Evolutionary conservation across 2,113 vertebrate genomes (phyloP).

Genomic region (Gobiocypris rarus): DNA sequence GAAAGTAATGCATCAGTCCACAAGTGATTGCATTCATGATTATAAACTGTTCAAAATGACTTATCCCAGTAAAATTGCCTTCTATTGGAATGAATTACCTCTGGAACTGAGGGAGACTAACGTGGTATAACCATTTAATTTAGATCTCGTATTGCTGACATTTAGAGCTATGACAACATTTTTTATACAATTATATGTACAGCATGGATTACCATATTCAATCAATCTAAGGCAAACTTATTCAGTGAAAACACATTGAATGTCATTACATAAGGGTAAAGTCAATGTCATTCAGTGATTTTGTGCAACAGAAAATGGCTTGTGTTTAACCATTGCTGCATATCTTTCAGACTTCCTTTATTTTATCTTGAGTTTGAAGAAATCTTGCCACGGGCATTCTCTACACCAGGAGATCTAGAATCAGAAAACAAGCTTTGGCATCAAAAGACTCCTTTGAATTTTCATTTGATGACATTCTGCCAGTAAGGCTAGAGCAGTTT

Average conservation of each 20-base stretch:
- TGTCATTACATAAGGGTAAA: neutral
- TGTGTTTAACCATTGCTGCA: slow-evolving; percentile 14
- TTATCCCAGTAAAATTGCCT: too few relatives aligned
- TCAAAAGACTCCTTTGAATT: slow-evolving; percentile 29
- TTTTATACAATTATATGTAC: neutral
- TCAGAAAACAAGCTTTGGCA: neutral
- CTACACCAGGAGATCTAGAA: slow-evolving; percentile 30
- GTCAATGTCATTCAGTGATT: slow-evolving; percentile 15
- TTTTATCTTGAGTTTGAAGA: neutral
- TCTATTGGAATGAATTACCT: neutral
- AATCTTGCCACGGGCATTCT: slow-evolving; percentile 18
- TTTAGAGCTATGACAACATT: neutral
- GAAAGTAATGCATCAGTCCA: too few relatives aligned
- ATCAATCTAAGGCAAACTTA: neutral
- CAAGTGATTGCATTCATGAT: too few relatives aligned
- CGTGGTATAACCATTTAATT: neutral
- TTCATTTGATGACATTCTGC: neutral
- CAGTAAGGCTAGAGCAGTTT: neutral
- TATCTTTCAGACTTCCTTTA: slow-evolving; percentile 7
- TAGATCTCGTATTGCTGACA: slow-evolving; percentile 9
- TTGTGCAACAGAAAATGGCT: neutral
- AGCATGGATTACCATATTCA: neutral
- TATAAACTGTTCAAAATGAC: too few relatives aligned
- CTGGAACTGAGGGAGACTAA: neutral
- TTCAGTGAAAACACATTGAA: neutral